These are phyloP conservation scores for Deilephila elpenor DNA, from an alignment of 2,888 invertebrate species.

Conservation along the genomic window DNA sequence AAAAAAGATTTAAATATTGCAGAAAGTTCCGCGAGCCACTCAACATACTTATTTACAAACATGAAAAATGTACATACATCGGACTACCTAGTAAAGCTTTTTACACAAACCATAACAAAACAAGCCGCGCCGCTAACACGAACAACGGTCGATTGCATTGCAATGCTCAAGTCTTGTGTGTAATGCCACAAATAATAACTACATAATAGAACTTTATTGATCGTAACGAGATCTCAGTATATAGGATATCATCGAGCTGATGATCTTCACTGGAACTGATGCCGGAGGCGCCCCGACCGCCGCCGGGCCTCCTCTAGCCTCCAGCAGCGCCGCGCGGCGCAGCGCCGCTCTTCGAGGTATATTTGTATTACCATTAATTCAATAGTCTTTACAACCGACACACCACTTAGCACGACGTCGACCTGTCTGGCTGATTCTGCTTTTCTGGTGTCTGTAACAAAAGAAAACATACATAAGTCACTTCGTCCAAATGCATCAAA, in stretches of 20 bases:
- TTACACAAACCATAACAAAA: conserved; percentile 81
- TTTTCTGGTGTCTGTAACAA: conserved; percentile 88
- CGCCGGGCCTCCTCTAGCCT: conserved; percentile 42
- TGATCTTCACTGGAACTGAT: conserved; percentile 76
- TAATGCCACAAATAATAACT: conserved; percentile 80
- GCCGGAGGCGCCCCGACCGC: conserved; percentile 50
- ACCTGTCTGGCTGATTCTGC: conserved; percentile 86
- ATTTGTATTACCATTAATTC: conserved; percentile 67
- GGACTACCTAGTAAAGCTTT: conserved; percentile 80
- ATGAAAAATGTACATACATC: conserved; percentile 69
- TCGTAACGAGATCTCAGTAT: conserved; percentile 81
- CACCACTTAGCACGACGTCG: conserved; percentile 74
- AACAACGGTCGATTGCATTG: conserved; percentile 73
- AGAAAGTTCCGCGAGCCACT: conserved; percentile 54
- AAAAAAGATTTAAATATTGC: conserved; percentile 35
- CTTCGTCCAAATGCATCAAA: conserved; percentile 9
- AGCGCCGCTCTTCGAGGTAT: conserved; percentile 67
- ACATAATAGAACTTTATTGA: conserved; percentile 77
- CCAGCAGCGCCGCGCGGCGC: conserved; percentile 43
- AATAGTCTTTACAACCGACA: conserved; percentile 70
- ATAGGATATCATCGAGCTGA: conserved; percentile 80
- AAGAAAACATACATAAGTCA: conserved; percentile 57
- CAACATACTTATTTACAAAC: conserved; percentile 79
- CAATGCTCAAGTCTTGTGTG: conserved; percentile 76
- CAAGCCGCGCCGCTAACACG: conserved; percentile 57